phyloP scores from a whole-genome alignment of 2,888 invertebrate species.

The Xiphydria camelus region DNA sequence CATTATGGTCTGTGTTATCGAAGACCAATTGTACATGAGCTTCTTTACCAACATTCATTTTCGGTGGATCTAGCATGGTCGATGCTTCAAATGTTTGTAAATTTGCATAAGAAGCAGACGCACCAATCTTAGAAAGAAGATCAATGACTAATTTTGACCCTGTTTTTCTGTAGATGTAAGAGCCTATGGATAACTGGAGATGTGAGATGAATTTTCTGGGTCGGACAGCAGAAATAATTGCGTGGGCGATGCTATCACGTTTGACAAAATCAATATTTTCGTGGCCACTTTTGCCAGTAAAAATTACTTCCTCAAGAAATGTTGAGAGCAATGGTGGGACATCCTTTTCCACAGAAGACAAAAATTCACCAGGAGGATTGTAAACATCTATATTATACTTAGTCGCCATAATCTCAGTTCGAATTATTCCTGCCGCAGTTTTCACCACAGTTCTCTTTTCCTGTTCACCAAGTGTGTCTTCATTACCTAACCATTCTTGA shows the following conservation, averaged over 20 bases:
- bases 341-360: constrained; percentile 4
- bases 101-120: constrained; percentile 11
- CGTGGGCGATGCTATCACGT: constrained; percentile 15
- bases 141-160: constrained; percentile 18
- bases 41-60: constrained; percentile 1
- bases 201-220: constrained; percentile 16
- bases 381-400: too few species aligned
- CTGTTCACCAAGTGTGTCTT: neutral
- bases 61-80: constrained; percentile 11
- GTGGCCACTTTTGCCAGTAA: neutral
- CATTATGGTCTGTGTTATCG: constrained; percentile 15
- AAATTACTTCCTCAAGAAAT: constrained; percentile 11
- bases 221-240: constrained; percentile 5
- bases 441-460: constrained; percentile 3
- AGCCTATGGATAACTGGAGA: constrained; percentile 15
- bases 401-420: constrained; percentile 5
- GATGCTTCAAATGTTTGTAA: constrained; percentile 17
- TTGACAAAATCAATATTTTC: too few species aligned
- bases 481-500: constrained; percentile 6
- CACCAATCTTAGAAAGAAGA: constrained; percentile 12
- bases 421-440: constrained; percentile 12
- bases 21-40: constrained; percentile 13
- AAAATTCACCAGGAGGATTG: too few species aligned
- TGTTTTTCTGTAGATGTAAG: constrained; percentile 16
- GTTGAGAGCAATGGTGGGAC: constrained; percentile 3